A percentile compares a stretch with the other conserved stretches of the same genome.
Conservation (phyloP, 92 coral and sea anemone genomes). For the Parazoanthus swiftii region DNA sequence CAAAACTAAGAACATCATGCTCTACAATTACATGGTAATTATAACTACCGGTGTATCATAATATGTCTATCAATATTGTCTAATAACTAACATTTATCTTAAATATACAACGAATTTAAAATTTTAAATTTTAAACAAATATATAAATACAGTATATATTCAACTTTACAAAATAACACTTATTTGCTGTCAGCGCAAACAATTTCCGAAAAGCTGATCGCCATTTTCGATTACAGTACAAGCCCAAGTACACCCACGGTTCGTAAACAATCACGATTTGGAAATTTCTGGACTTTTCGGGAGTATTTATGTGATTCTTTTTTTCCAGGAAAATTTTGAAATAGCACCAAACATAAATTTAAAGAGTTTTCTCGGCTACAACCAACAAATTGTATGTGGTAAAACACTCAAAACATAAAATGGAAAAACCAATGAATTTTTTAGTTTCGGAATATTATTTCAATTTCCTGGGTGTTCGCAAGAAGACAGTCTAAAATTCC, state of each 20-base stretch:
- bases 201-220: background rate
- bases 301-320: too few species aligned
- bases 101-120: background rate
- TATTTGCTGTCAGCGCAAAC: background rate
- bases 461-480: too few species aligned
- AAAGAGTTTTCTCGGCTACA: too few species aligned
- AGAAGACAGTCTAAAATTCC: too few species aligned
- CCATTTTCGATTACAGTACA: background rate
- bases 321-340: too few species aligned
- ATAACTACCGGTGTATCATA: background rate
- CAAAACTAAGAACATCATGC: background rate
- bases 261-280: too few species aligned
- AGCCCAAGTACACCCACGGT: background rate
- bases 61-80: background rate
- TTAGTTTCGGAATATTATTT: too few species aligned
- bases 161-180: conserved; percentile 16
- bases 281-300: too few species aligned
- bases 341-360: too few species aligned
- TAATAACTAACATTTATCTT: background rate
- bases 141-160: conserved; percentile 35
- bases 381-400: too few species aligned
- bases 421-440: too few species aligned
- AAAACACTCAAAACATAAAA: too few species aligned
- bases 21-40: background rate
- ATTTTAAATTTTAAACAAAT: conserved; percentile 23